These are phyloP conservation scores for Formicarius rufipectus DNA, from an alignment of 2,113 vertebrate species.

Conservation along the genomic window DNA sequence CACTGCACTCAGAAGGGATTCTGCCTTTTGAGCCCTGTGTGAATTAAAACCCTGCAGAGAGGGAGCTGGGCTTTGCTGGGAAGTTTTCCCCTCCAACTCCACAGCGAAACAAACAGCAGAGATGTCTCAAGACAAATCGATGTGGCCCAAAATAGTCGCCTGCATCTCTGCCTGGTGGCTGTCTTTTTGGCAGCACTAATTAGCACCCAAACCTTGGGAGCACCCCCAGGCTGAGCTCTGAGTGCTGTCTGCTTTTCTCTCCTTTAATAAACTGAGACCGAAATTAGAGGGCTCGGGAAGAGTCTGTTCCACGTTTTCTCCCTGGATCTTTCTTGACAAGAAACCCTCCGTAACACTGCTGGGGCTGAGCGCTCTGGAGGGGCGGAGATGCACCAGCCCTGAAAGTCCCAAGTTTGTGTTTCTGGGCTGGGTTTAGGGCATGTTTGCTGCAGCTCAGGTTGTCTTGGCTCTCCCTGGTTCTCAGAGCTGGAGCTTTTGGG, in stretches of 20 bases:
- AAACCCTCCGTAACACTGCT: neutral
- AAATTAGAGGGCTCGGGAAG: neutral
- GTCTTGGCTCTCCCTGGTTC: neutral
- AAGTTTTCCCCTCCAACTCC: neutral
- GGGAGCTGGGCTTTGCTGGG: neutral
- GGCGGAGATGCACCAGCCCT: neutral
- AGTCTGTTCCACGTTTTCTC: neutral
- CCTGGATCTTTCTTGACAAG: neutral
- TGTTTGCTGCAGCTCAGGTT: neutral
- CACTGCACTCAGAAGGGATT: neutral
- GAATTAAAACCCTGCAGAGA: neutral
- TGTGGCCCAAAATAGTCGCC: neutral
- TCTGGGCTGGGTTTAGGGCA: neutral
- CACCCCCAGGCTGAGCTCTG: neutral
- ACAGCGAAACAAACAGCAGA: neutral
- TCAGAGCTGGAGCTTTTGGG: neutral
- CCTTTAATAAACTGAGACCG: neutral
- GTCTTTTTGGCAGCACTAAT: neutral
- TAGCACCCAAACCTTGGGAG: neutral
- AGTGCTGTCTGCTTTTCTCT: neutral
- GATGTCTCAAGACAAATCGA: neutral
- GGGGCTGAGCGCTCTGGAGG: neutral
- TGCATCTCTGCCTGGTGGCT: neutral
- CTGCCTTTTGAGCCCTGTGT: neutral
- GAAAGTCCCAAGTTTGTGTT: neutral